phyloP scores from a whole-genome alignment of 2,888 invertebrate species.

The Eupithecia vulgata region DNA sequence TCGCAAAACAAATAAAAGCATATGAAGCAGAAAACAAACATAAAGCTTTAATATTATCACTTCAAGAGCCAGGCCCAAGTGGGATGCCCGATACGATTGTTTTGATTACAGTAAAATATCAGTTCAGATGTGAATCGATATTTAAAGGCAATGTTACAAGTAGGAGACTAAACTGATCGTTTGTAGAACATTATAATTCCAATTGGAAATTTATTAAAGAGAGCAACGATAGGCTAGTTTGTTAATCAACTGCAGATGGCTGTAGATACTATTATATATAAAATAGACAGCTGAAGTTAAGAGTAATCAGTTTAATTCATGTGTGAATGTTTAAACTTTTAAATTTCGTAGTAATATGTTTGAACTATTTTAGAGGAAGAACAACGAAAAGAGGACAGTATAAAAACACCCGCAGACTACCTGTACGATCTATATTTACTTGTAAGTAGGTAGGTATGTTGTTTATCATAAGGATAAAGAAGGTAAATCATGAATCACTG shows the following conservation, averaged over 20 bases:
- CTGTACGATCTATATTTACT: not conserved
- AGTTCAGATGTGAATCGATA: slow-evolving; percentile 53
- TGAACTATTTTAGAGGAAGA: not conserved
- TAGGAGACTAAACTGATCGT: slow-evolving; percentile 17
- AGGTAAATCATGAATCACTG: slow-evolving; percentile 7
- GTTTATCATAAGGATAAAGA: not conserved
- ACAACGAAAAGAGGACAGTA: not conserved
- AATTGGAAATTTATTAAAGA: not conserved
- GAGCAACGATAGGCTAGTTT: not conserved
- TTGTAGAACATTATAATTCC: not conserved
- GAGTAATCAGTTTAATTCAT: not conserved
- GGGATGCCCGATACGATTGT: slow-evolving; percentile 54
- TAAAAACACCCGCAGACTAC: not conserved
- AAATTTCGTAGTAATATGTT: not conserved
- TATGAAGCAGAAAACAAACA: slow-evolving; percentile 52
- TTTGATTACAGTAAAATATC: slow-evolving; percentile 49
- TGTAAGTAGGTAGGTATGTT: not conserved
- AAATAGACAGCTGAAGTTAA: not conserved
- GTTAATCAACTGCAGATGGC: not conserved
- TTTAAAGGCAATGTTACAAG: slow-evolving; percentile 37
- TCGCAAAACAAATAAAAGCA: slow-evolving; percentile 61
- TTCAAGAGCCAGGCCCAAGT: slow-evolving; percentile 51
- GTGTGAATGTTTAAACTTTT: not conserved
- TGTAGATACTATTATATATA: not conserved
- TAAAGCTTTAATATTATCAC: slow-evolving; percentile 72